A percentile compares a stretch with the other conserved stretches of the same genome.
Evolutionary conservation across 2,797 vertebrate genomes (phyloP).

Genomic region (Sebastes jordani): DNA sequence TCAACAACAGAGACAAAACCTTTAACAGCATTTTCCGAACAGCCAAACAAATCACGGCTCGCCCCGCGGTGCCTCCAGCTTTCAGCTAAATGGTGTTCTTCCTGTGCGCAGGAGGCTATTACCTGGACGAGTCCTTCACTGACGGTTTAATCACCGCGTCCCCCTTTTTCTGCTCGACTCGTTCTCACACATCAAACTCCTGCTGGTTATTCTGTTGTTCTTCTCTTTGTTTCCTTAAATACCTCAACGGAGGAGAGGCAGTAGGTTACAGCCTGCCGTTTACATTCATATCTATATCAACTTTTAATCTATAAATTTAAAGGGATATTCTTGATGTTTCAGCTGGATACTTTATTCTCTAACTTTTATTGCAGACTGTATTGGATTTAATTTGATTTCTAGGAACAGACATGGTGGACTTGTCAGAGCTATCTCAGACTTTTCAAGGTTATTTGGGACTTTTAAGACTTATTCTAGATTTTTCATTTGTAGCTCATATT

Average conservation of each 20-base stretch:
- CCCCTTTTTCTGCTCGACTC: background rate
- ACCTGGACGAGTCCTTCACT: constrained; percentile 25
- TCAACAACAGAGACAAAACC: constrained; percentile 30
- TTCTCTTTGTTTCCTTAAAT: background rate
- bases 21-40: constrained; percentile 13
- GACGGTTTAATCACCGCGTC: constrained; percentile 16
- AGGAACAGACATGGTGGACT: background rate
- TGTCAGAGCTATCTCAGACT: background rate
- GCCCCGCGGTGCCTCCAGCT: background rate
- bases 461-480: too few relatives aligned
- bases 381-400: too few relatives aligned
- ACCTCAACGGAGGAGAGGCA: background rate
- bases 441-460: too few relatives aligned
- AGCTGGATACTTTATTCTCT: too few relatives aligned
- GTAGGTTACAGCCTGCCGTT: background rate
- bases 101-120: constrained; percentile 27
- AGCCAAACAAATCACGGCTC: constrained; percentile 12
- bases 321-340: too few relatives aligned
- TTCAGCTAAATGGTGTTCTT: constrained; percentile 26
- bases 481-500: too few relatives aligned
- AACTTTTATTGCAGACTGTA: background rate
- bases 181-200: background rate
- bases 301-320: background rate
- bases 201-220: background rate
- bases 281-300: background rate